These are phyloP conservation scores for Melitaea cinxia DNA, from an alignment of 1,140 invertebrate species.

Conservation along the genomic window DNA sequence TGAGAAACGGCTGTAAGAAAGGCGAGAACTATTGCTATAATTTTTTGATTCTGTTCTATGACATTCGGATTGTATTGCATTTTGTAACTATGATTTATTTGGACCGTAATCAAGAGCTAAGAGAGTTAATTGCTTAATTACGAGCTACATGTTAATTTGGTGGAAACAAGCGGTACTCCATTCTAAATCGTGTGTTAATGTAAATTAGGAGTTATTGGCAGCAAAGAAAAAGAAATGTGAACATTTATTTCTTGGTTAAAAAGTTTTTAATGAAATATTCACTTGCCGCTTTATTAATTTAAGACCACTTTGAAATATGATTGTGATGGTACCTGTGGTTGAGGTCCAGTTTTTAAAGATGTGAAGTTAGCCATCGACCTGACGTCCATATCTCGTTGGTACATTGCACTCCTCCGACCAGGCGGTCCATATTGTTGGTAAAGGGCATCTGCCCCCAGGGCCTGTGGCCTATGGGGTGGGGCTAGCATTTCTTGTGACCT, in stretches of 20 bases:
- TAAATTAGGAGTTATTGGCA: background rate
- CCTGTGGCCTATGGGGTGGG: conserved; percentile 70
- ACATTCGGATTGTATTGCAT: conserved; percentile 31
- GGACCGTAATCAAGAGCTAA: background rate
- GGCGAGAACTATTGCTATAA: conserved; percentile 42
- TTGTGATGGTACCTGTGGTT: conserved; percentile 54
- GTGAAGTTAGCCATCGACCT: conserved; percentile 75
- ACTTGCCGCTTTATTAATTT: background rate
- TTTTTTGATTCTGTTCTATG: conserved; percentile 35
- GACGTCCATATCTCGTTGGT: conserved; percentile 70
- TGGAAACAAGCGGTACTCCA: background rate
- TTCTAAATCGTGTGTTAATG: background rate
- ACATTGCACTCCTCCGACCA: conserved; percentile 67
- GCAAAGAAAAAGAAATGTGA: too few species aligned
- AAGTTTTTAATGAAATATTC: background rate
- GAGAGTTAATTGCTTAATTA: conserved; percentile 4
- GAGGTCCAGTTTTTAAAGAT: conserved; percentile 68
- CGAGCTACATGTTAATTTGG: conserved; percentile 3
- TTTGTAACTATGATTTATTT: conserved; percentile 30
- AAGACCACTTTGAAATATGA: too few species aligned
- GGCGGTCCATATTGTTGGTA: conserved; percentile 75
- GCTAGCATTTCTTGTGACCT: conserved; percentile 82
- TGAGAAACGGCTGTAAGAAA: conserved; percentile 53
- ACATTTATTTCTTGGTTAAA: too few species aligned
- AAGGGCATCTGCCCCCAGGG: conserved; percentile 68